Evolutionary conservation across 2,888 invertebrate genomes (phyloP).

Genomic region (Blastobasis adustella): DNA sequence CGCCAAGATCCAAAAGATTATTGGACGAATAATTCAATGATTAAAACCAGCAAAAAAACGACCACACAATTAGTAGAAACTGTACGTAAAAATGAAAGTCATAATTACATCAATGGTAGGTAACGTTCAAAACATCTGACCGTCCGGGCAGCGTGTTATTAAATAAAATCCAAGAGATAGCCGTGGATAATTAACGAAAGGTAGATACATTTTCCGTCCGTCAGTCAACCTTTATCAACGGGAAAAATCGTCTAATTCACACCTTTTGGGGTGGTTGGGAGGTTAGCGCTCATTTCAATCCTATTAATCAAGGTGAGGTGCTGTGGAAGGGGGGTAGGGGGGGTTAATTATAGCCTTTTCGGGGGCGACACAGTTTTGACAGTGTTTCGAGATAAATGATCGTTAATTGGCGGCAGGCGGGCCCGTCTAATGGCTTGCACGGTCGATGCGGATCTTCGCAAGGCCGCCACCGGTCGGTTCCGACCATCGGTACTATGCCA

Average conservation of each 20-base stretch:
- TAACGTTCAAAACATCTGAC: conserved; percentile 26
- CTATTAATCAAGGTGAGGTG: conserved; percentile 47
- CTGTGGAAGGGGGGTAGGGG: conserved; percentile 14
- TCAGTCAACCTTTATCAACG: conserved; percentile 67
- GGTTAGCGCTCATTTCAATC: conserved; percentile 36
- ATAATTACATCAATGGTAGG: conserved; percentile 40
- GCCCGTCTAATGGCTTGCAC: conserved; percentile 5
- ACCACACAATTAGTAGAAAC: conserved; percentile 14
- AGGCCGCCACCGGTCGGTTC: not conserved
- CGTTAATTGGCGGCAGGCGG: conserved; percentile 50
- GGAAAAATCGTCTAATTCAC: conserved; percentile 71
- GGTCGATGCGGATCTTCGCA: too few species aligned
- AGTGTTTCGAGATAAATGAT: conserved; percentile 72
- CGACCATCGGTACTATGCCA: not conserved
- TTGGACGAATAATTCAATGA: not conserved
- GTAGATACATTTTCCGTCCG: conserved; percentile 51
- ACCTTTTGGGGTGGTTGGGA: conserved; percentile 52
- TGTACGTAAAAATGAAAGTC: conserved; percentile 23
- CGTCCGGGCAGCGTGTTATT: conserved; percentile 45
- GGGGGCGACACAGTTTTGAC: conserved; percentile 68
- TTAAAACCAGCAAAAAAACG: conserved; percentile 2
- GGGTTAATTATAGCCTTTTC: conserved; percentile 60
- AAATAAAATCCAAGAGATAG: conserved; percentile 62
- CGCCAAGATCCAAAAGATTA: not conserved
- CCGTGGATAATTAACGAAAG: conserved; percentile 64